These are phyloP conservation scores for Acanthosepion pharaonis DNA, from an alignment of 2,888 invertebrate species.

Conservation along the genomic window DNA sequence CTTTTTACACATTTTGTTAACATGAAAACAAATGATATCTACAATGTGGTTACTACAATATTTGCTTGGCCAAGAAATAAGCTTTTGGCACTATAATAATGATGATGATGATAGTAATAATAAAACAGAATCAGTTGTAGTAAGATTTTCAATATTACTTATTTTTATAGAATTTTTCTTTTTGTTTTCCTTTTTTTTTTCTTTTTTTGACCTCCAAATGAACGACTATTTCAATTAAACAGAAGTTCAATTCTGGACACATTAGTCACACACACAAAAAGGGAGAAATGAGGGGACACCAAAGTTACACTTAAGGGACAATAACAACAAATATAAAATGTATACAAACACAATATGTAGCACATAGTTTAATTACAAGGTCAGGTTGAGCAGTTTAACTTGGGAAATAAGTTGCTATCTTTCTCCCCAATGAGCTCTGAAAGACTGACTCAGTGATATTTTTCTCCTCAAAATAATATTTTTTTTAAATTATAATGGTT, in stretches of 20 bases:
- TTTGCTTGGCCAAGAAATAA: constrained; percentile 44
- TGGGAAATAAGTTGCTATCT: not conserved
- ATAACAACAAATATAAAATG: not conserved
- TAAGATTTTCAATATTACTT: not conserved
- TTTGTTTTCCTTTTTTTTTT: not conserved
- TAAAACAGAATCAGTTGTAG: not conserved
- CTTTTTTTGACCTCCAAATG: not conserved
- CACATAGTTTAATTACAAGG: constrained; percentile 24
- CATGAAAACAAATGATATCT: constrained; percentile 38
- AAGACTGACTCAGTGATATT: constrained; percentile 41
- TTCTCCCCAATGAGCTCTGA: constrained; percentile 8
- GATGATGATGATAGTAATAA: constrained; percentile 3
- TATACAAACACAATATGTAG: constrained; percentile 34
- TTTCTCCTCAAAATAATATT: not conserved
- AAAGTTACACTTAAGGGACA: constrained; percentile 24
- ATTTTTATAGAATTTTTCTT: not conserved
- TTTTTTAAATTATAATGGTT: not conserved
- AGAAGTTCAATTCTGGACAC: not conserved
- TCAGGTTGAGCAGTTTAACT: constrained; percentile 42
- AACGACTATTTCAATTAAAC: not conserved
- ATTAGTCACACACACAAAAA: not conserved
- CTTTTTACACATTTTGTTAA: not conserved
- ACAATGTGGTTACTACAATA: constrained; percentile 17
- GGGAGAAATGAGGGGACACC: not conserved
- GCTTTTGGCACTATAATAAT: constrained; percentile 46